These are phyloP conservation scores for Drosophila melanosoma DNA, from an alignment of 2,888 invertebrate genomes.

Conservation along the genomic window DNA sequence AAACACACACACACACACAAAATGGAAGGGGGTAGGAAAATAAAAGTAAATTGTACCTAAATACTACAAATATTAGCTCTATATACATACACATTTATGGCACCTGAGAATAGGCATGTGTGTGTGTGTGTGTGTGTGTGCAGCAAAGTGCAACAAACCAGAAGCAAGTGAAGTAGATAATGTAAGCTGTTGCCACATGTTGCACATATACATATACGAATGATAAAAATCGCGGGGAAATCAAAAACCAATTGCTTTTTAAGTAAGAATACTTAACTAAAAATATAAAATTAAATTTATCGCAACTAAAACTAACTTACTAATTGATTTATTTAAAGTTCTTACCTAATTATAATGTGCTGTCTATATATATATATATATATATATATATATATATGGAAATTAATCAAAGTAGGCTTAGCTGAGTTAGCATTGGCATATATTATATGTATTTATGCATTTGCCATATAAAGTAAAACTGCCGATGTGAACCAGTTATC, in stretches of 20 bases:
- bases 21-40: slow-evolving; percentile 18
- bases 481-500: slow-evolving; percentile 3
- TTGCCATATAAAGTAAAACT: slow-evolving; percentile 5
- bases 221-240: not conserved
- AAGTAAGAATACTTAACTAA: too few species aligned
- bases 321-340: too few species aligned
- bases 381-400: not conserved
- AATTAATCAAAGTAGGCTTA: not conserved
- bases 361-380: too few species aligned
- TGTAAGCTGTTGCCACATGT: not conserved
- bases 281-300: too few species aligned
- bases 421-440: not conserved
- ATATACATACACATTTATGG: slow-evolving; percentile 33
- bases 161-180: slow-evolving; percentile 12
- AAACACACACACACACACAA: slow-evolving; percentile 11
- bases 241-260: too few species aligned
- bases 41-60: slow-evolving; percentile 54
- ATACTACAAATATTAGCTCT: slow-evolving; percentile 71
- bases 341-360: too few species aligned
- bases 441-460: not conserved
- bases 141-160: slow-evolving; percentile 25
- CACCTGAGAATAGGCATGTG: not conserved
- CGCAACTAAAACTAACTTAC: too few species aligned
- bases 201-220: not conserved
- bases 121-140: slow-evolving; percentile 7